phyloP scores from a whole-genome alignment of 2,797 vertebrate genomes.

The Neosalanx taihuensis region DNA sequence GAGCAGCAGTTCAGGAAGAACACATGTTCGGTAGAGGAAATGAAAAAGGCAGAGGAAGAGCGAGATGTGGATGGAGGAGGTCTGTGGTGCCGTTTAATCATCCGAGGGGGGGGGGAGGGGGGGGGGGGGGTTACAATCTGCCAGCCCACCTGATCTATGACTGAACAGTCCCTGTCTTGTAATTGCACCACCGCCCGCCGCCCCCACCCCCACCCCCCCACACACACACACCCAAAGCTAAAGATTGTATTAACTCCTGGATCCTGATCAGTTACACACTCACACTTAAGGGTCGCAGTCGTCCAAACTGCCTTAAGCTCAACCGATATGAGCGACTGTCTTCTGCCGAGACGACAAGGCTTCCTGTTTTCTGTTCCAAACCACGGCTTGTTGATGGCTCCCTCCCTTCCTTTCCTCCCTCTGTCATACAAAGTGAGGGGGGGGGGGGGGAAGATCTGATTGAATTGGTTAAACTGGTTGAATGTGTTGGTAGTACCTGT shows the following conservation, averaged over 20 bases:
- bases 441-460: too few relatives aligned
- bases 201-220: too few relatives aligned
- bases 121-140: slow-evolving; percentile 33
- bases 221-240: slow-evolving; percentile 25
- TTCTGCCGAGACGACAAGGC: too few relatives aligned
- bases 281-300: neutral
- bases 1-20: neutral
- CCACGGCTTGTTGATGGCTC: slow-evolving; percentile 48
- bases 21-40: neutral
- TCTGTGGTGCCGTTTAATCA: slow-evolving; percentile 34
- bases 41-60: neutral
- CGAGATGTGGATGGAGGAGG: slow-evolving; percentile 15
- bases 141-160: slow-evolving; percentile 49
- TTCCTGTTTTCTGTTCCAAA: slow-evolving; percentile 19
- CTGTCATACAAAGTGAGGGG: slow-evolving; percentile 49
- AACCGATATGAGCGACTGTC: too few relatives aligned
- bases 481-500: too few relatives aligned
- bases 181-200: too few relatives aligned
- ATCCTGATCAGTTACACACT: neutral
- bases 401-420: slow-evolving; percentile 38
- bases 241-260: slow-evolving; percentile 34
- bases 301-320: too few relatives aligned
- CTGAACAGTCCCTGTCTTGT: slow-evolving; percentile 33
- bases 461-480: too few relatives aligned
- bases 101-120: too few relatives aligned